Percentiles rank a stretch among this genome's conserved stretches.
Conservation (phyloP, 2,113 vertebrate genomes). For the Oxygymnocypris stewartii region DNA sequence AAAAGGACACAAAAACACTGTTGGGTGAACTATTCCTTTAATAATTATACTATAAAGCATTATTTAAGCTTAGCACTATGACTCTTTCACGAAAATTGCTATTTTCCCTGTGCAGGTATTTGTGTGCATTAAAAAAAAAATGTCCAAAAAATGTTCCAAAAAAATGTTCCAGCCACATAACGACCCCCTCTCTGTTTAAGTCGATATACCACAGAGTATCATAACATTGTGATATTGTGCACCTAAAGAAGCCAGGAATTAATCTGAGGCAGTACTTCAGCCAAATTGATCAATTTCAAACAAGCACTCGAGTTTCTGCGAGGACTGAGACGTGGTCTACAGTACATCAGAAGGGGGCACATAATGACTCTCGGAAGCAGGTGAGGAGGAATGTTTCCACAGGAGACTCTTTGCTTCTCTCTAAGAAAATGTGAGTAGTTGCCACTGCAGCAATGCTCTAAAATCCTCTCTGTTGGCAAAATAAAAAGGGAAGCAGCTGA, state of each 20-base stretch:
- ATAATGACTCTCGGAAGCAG: conserved; percentile 16
- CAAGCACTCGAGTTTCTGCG: conserved; percentile 23
- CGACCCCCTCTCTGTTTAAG: background rate
- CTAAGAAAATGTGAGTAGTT: conserved; percentile 23
- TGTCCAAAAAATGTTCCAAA: no score
- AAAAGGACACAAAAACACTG: background rate
- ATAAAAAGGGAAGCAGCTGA: background rate
- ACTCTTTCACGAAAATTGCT: background rate
- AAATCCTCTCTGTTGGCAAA: conserved; percentile 15
- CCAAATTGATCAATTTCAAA: conserved; percentile 36
- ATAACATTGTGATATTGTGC: conserved; percentile 19
- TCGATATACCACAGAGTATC: background rate
- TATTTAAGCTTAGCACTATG: background rate
- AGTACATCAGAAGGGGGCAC: conserved; percentile 26
- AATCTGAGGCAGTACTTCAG: conserved; percentile 28
- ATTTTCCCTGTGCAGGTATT: background rate
- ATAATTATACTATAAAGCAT: background rate
- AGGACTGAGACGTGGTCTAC: conserved; percentile 17
- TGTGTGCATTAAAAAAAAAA: no score
- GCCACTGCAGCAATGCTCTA: background rate
- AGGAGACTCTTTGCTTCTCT: conserved; percentile 20
- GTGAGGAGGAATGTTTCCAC: conserved; percentile 30
- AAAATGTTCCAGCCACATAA: background rate
- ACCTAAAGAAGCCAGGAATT: conserved; percentile 29
- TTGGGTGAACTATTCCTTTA: background rate